Evolutionary conservation across 2,888 invertebrate genomes (phyloP).

Genomic region (Balanococcus diminutus): DNA sequence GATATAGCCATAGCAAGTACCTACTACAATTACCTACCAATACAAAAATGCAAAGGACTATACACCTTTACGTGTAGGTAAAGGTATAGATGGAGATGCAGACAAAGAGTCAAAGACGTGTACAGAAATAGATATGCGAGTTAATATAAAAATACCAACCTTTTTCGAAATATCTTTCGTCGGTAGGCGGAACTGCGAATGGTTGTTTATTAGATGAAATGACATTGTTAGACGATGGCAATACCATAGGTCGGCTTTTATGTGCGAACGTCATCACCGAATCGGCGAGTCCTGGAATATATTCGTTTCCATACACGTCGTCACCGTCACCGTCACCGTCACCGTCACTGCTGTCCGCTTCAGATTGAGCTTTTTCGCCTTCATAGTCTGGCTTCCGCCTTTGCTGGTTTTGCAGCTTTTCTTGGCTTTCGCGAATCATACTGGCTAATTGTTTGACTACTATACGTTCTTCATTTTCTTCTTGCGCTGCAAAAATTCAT

Average conservation of each 20-base stretch:
- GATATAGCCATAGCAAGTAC: no score
- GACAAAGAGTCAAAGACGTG: no score
- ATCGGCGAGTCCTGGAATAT: background rate
- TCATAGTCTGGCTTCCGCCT: background rate
- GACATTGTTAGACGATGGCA: background rate
- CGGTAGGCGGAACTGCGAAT: conserved; percentile 43
- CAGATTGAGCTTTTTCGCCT: background rate
- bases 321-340: no score
- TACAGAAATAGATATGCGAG: no score
- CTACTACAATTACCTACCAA: no score
- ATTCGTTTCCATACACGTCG: no score
- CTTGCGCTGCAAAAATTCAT: background rate
- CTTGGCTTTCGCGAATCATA: background rate
- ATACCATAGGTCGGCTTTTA: background rate
- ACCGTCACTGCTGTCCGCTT: background rate
- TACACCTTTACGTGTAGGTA: no score
- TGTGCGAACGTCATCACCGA: background rate
- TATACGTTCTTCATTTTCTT: conserved; percentile 44
- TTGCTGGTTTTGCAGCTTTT: background rate
- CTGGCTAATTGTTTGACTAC: conserved; percentile 39
- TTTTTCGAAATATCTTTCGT: conserved; percentile 28
- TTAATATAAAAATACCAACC: background rate
- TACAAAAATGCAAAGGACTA: no score
- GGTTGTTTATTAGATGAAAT: background rate
- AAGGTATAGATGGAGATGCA: no score